Evolutionary conservation across 2,888 invertebrate species (phyloP).

Genomic region (Julus scanicus): DNA sequence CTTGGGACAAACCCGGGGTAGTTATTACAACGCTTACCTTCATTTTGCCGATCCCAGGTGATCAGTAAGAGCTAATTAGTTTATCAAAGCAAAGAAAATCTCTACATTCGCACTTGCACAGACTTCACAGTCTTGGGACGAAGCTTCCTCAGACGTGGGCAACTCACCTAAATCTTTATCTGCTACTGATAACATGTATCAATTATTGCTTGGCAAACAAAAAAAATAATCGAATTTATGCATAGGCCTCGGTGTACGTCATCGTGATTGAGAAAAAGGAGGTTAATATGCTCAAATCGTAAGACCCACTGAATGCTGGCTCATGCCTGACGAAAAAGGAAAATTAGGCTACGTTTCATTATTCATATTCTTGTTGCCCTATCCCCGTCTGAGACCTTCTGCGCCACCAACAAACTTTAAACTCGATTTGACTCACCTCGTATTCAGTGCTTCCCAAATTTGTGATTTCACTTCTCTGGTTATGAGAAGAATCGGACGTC

Average conservation of each 20-base stretch:
- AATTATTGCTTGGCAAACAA: not conserved
- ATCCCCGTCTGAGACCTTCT: not conserved
- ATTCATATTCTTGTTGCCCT: not conserved
- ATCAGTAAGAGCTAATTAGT: not conserved
- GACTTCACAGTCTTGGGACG: no score
- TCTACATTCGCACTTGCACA: not conserved
- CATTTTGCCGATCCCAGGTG: not conserved
- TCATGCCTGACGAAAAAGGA: not conserved
- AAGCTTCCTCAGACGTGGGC: not conserved
- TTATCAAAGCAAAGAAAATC: not conserved
- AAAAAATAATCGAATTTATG: constrained; percentile 1
- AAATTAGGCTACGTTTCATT: not conserved
- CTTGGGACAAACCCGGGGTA: no score
- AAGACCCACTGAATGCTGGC: not conserved
- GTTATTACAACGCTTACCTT: not conserved
- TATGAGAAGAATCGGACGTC: no score
- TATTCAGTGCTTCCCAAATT: not conserved
- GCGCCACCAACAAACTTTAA: not conserved
- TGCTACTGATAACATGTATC: not conserved
- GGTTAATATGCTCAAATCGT: not conserved
- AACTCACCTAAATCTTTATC: not conserved
- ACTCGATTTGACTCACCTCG: not conserved
- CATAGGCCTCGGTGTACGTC: not conserved
- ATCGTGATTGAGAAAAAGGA: not conserved
- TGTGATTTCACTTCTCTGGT: no score